phyloP scores from a whole-genome alignment of 2,888 invertebrate genomes.

The Heliconius aoede region DNA sequence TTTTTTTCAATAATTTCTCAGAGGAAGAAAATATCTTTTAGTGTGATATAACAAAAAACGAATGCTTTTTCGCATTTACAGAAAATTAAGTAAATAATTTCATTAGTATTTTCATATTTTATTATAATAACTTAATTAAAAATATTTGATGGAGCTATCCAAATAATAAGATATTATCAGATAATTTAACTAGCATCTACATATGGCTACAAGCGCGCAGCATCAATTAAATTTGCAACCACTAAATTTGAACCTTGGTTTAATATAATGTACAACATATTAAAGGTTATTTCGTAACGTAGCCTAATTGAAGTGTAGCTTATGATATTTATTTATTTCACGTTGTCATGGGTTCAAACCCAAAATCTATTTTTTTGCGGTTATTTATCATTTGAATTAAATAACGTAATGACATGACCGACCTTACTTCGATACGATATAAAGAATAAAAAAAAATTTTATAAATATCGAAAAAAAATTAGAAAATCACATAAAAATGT shows the following conservation, averaged over 20 bases:
- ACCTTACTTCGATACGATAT: too few relatives aligned
- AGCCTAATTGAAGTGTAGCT: background rate
- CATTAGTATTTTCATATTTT: too few relatives aligned
- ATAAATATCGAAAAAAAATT: background rate
- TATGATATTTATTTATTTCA: background rate
- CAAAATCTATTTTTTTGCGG: background rate
- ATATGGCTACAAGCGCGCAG: slow-evolving; percentile 11
- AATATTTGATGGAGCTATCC: background rate
- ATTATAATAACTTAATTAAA: too few relatives aligned
- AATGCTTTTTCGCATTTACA: too few relatives aligned
- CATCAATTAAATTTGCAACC: slow-evolving; percentile 15
- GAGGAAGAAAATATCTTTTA: too few relatives aligned
- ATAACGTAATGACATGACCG: too few relatives aligned
- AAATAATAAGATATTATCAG: background rate
- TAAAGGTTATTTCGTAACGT: slow-evolving; percentile 2
- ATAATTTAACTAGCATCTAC: background rate
- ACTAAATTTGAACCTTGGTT: slow-evolving; percentile 16
- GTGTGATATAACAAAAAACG: too few relatives aligned
- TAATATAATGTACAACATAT: background rate
- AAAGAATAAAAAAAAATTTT: background rate
- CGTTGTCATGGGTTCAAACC: background rate
- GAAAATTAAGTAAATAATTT: too few relatives aligned
- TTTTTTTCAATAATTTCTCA: too few relatives aligned
- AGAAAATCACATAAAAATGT: background rate
- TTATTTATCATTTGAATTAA: background rate